Evolutionary conservation across 2,888 invertebrate species (phyloP), one percentile per base, ranked within the genome.

Genomic region (Tinea pellionella): DNA sequence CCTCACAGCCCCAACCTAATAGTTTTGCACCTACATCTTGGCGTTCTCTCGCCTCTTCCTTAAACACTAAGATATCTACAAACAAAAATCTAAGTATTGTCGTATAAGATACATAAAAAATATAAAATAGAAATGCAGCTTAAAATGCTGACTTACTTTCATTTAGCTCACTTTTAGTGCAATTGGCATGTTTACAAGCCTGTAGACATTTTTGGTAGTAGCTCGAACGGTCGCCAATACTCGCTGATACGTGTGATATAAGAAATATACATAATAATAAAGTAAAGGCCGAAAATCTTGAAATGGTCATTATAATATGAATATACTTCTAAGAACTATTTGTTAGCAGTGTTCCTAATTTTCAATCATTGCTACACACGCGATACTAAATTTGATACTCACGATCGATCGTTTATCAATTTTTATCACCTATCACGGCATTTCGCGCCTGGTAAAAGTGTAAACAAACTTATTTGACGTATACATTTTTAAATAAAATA

Each of bases 1-100:
- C 96, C 6, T 80, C 80, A 75, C 98, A 98, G 60, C 89, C 89
- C 98, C 98, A 98, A 19, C 80, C 75, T 12, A 92, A 76, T 51
- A 91, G 63, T 63, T 64, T 64, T 13, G 57, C 15, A 1, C 32
- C 57, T 15, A 30, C 19, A 19, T 30, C 32, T 24, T 53, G 53
- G 12, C n/a, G 13, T 2, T 3, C 11, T n/a, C 11, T 64, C 9
- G 70, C 63, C 41, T 68, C 62, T 8, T 37, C 56, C 43, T 66
- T 73, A 58, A 76, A 84, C 16, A 16, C 59, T 12, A 57, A 58
- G 11, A 71, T 73, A 67, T 70, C 79, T 77, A 59, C 12, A 66
- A n/a, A n/a, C n/a, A n/a, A n/a, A n/a, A n/a, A n/a, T n/a, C n/a
- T n/a, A n/a, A n/a, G n/a, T n/a, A n/a, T n/a, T n/a, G n/a, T n/a